Conservation (phyloP, 23 tunicate species). For the Oikopleura dioica region DNA sequence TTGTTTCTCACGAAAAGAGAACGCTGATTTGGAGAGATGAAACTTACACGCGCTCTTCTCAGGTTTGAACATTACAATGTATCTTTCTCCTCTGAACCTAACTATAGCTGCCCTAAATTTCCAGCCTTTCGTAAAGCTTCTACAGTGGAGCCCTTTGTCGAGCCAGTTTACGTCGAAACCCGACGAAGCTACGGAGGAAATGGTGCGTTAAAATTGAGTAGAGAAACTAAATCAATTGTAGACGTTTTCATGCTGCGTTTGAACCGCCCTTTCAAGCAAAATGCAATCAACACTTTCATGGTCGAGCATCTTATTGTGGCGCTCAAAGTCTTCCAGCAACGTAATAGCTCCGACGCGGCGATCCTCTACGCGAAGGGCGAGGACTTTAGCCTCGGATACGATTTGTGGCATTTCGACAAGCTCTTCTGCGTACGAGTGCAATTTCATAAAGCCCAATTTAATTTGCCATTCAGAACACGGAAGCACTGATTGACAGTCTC, state of each 20-base stretch:
- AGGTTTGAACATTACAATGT: too few species aligned
- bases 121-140: too few species aligned
- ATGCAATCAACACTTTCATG: background rate
- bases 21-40: too few species aligned
- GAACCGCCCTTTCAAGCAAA: background rate
- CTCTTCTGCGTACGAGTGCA: background rate
- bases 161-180: constrained; percentile 11
- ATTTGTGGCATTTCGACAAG: background rate
- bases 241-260: constrained; percentile 2
- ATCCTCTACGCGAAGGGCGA: background rate
- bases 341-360: background rate
- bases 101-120: too few species aligned
- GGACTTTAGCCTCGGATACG: background rate
- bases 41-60: too few species aligned
- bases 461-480: too few species aligned
- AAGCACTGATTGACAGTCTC: too few species aligned
- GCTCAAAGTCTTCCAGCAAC: background rate
- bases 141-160: background rate
- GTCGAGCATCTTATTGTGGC: background rate
- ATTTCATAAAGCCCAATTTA: too few species aligned
- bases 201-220: too few species aligned
- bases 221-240: too few species aligned
- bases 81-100: too few species aligned
- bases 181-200: background rate
- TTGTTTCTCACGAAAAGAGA: too few species aligned